Evolutionary conservation across 2,888 invertebrate genomes (phyloP).

Genomic region (Leucophenga montana): DNA sequence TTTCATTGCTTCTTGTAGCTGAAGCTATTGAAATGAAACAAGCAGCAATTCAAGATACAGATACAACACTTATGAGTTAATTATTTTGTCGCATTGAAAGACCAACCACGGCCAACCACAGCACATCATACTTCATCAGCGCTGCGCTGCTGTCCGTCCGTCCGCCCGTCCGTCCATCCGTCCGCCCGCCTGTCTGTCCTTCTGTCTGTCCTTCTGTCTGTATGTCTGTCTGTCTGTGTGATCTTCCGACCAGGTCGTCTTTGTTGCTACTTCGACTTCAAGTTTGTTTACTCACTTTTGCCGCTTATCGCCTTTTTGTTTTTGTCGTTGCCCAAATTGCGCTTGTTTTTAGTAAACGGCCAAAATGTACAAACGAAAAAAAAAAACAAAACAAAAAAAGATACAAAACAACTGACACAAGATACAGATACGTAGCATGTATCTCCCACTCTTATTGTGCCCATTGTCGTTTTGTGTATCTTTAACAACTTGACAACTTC

Average conservation of each 20-base stretch:
- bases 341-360: conserved; percentile 26
- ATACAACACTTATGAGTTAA: no score
- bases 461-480: no score
- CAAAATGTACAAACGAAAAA: not conserved
- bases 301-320: not conserved
- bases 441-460: no score
- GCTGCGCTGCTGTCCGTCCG: not conserved
- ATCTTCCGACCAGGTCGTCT: no score
- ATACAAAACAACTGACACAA: conserved; percentile 6
- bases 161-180: not conserved
- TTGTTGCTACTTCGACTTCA: no score
- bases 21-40: no score
- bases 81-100: not conserved
- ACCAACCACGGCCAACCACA: not conserved
- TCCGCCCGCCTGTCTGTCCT: not conserved
- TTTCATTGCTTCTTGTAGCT: no score
- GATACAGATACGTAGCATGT: no score
- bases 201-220: not conserved
- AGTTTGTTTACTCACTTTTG: not conserved
- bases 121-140: no score
- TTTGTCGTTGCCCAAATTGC: conserved; percentile 19
- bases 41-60: no score
- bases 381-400: no score
- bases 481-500: not conserved
- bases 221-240: no score